These are phyloP conservation scores for Andrena minutula DNA, from an alignment of 2,888 invertebrate genomes.

Conservation along the genomic window DNA sequence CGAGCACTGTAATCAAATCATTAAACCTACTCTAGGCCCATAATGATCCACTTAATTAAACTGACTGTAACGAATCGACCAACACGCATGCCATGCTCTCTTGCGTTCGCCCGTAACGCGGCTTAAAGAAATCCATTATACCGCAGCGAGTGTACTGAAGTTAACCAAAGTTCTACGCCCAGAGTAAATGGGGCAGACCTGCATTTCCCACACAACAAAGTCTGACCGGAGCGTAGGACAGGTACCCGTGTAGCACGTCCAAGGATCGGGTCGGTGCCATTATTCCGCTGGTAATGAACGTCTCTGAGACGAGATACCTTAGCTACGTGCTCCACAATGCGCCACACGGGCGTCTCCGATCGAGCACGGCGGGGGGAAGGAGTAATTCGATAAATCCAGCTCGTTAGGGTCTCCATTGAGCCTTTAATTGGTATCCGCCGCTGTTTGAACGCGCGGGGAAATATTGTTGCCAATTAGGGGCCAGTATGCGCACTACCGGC, in stretches of 20 bases:
- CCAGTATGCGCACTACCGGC: slow-evolving; percentile 62
- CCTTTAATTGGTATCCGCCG: slow-evolving; percentile 38
- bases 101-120: too few relatives aligned
- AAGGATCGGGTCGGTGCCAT: slow-evolving; percentile 17
- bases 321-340: neutral
- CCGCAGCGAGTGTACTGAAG: neutral
- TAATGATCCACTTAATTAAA: neutral
- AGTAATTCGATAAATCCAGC: slow-evolving; percentile 18
- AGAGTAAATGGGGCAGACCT: neutral
- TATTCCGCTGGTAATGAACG: slow-evolving; percentile 24
- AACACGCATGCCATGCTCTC: neutral
- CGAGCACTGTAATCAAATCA: slow-evolving; percentile 4
- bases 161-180: neutral
- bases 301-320: slow-evolving; percentile 8
- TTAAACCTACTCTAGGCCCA: neutral
- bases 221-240: slow-evolving; percentile 13
- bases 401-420: slow-evolving; percentile 11
- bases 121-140: neutral
- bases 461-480: slow-evolving; percentile 62
- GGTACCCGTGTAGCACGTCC: slow-evolving; percentile 29
- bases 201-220: slow-evolving; percentile 27
- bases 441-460: slow-evolving; percentile 16
- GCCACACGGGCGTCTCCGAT: neutral
- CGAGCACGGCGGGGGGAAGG: neutral
- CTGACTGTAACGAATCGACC: neutral